phyloP scores from a whole-genome alignment of 2,888 invertebrate genomes.

The Drosophila limbata region DNA sequence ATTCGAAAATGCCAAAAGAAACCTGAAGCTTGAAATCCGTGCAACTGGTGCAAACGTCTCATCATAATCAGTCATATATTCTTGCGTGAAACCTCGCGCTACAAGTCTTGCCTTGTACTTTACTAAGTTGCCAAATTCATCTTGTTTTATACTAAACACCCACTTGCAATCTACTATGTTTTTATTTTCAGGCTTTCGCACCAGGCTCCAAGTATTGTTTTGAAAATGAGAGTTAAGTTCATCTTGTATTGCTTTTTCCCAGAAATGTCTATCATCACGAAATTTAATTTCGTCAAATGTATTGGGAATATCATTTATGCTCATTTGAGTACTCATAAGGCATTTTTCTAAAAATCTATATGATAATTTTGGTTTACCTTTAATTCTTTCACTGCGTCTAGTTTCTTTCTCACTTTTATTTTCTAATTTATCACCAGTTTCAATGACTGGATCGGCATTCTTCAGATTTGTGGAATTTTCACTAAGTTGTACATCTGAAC shows the following conservation, averaged over 20 bases:
- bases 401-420: conserved; percentile 1
- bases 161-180: conserved; percentile 17
- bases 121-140: conserved; percentile 16
- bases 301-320: conserved; percentile 9
- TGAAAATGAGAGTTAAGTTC: conserved; percentile 9
- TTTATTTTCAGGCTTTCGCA: conserved; percentile 31
- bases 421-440: conserved; percentile 19
- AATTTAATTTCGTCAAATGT: conserved; percentile 14
- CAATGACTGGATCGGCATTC: conserved; percentile 23
- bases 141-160: conserved; percentile 19
- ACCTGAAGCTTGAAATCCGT: conserved; percentile 26
- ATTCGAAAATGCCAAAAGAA: conserved; percentile 22
- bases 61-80: conserved; percentile 28
- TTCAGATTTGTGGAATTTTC: conserved; percentile 16
- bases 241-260: conserved; percentile 10
- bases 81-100: conserved; percentile 27
- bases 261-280: not conserved
- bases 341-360: conserved; percentile 34
- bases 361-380: conserved; percentile 14
- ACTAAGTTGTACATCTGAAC: not conserved
- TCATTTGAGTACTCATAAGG: conserved; percentile 29
- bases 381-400: conserved; percentile 8
- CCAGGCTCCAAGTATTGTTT: conserved; percentile 21
- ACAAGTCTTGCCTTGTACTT: conserved; percentile 32
- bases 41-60: conserved; percentile 29